phyloP scores from a whole-genome alignment of 2,888 invertebrate species.

The Dynastes hyllus region DNA sequence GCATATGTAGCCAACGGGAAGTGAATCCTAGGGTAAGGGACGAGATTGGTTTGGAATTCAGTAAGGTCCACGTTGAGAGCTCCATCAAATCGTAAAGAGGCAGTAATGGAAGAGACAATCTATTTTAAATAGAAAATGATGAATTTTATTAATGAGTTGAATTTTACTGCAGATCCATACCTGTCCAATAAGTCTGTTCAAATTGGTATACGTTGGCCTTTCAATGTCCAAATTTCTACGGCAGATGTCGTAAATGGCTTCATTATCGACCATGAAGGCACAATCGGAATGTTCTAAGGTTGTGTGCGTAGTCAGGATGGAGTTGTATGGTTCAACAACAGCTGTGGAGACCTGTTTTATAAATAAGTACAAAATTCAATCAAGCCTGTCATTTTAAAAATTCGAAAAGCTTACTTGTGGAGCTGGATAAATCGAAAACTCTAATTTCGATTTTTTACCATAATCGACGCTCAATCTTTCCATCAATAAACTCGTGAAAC shows the following conservation, averaged over 20 bases:
- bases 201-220: slow-evolving; percentile 88
- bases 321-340: slow-evolving; percentile 93
- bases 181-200: slow-evolving; percentile 89
- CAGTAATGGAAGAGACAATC: slow-evolving; percentile 95
- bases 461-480: slow-evolving; percentile 93
- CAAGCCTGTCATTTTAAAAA: background rate
- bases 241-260: slow-evolving; percentile 92
- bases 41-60: slow-evolving; percentile 94
- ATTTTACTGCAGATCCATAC: slow-evolving; percentile 61
- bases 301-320: slow-evolving; percentile 93
- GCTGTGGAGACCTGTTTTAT: slow-evolving; percentile 82
- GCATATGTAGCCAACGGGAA: slow-evolving; percentile 95
- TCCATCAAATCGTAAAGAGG: slow-evolving; percentile 93
- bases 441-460: slow-evolving; percentile 94
- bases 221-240: slow-evolving; percentile 90
- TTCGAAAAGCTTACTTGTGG: slow-evolving; percentile 80
- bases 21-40: slow-evolving; percentile 96
- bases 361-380: background rate
- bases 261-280: slow-evolving; percentile 95
- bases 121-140: slow-evolving; percentile 62
- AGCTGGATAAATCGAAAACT: slow-evolving; percentile 96
- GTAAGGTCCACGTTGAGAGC: slow-evolving; percentile 95
- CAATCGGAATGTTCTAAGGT: slow-evolving; percentile 91
- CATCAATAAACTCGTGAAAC: slow-evolving; percentile 94
- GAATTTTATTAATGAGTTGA: background rate